These are phyloP conservation scores for Umimayanthus chanpuru DNA, from an alignment of 92 coral and sea anemone species.

Conservation along the genomic window DNA sequence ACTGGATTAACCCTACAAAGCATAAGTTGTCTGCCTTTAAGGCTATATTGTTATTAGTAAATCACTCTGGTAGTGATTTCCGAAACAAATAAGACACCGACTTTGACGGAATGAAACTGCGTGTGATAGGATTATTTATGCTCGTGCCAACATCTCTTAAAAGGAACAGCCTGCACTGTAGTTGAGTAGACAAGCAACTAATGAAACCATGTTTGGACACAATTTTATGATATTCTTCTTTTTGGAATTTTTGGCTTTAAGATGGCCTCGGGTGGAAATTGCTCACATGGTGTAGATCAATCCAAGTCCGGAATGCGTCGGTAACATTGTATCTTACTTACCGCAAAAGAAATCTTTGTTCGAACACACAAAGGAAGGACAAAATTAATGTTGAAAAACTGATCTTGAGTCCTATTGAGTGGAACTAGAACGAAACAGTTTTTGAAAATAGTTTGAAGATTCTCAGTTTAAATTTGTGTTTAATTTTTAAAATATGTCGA, in stretches of 20 bases:
- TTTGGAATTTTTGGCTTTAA: no score
- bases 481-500: not conserved
- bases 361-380: not conserved
- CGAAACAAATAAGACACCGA: no score
- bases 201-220: no score
- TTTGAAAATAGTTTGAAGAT: not conserved
- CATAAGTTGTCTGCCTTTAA: no score
- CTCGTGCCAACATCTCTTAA: not conserved
- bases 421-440: not conserved
- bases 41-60: no score
- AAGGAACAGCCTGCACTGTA: not conserved
- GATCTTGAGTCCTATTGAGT: not conserved
- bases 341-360: no score
- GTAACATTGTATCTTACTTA: not conserved
- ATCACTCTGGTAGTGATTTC: no score
- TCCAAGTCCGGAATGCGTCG: no score
- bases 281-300: no score
- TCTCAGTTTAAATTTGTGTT: not conserved
- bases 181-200: not conserved
- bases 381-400: not conserved
- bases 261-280: no score
- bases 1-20: no score
- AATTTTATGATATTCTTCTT: no score
- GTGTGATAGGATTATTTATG: not conserved
- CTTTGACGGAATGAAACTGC: not conserved